Percentiles rank a stretch among this genome's conserved stretches.
These are phyloP conservation scores for Serilophus lunatus DNA, from an alignment of 2,113 vertebrate genomes.

Conservation along the genomic window DNA sequence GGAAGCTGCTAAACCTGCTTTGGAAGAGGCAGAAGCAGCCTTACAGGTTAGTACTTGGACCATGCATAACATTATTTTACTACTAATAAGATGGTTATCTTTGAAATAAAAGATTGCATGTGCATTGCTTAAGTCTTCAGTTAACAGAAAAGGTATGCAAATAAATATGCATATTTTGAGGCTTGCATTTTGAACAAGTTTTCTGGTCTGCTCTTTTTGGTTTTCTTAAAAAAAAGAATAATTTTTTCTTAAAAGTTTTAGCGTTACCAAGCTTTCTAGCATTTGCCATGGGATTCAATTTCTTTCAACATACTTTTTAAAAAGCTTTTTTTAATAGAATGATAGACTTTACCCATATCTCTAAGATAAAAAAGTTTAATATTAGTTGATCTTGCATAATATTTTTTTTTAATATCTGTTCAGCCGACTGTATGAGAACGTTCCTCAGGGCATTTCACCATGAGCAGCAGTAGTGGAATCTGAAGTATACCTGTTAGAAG, in stretches of 20 bases:
- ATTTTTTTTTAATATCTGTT: not conserved
- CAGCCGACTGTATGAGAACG: not conserved
- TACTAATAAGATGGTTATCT: not conserved
- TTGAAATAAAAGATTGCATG: not conserved
- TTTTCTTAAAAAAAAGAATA: not conserved
- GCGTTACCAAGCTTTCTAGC: not conserved
- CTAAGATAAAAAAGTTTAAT: not conserved
- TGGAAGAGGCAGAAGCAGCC: constrained; percentile 90
- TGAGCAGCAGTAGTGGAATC: not conserved
- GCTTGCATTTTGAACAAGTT: not conserved
- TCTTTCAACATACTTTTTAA: not conserved
- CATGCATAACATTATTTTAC: not conserved
- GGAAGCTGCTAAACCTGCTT: constrained; percentile 87
- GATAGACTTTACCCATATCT: not conserved
- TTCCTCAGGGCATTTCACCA: not conserved
- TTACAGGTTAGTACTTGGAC: constrained; percentile 76
- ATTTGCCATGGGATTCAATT: not conserved
- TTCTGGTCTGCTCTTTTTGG: not conserved
- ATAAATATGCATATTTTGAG: not conserved
- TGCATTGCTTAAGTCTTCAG: not conserved
- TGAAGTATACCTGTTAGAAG: not conserved
- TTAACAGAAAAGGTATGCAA: not conserved
- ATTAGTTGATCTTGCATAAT: not conserved
- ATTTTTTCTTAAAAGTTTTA: not conserved
- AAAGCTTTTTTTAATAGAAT: not conserved